Base-by-base conservation (phyloP, 2,888 invertebrate species). In the Celastrina argiolus region DNA sequence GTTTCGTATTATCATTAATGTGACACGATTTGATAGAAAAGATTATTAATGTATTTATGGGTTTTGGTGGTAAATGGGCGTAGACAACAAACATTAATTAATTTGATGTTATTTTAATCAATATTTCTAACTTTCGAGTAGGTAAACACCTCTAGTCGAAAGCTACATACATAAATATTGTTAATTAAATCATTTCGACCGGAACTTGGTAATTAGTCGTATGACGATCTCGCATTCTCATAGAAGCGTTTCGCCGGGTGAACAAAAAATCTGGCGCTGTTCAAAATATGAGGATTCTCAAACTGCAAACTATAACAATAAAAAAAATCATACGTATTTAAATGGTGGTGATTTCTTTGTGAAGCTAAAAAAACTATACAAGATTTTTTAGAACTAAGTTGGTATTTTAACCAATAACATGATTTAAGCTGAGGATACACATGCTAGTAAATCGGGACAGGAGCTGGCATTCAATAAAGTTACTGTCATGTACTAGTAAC, bases 261-360 rank as follows among this genome's bases (percentile, higher is more conserved):
- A 64, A 63, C 56, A 71, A 71, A 70, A 71, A 68, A 70, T 45
- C 66, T 72, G 71, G 69, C 71, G 61, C 68, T 36, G 65, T 18
- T 12, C 42, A 39, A 12, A 31, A 22, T 39, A 61, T 5, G 34
- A 16, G 22, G 36, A 12, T 14, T 36, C 12, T 39, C 61, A 61
- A 61, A 61, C 36, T 22, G 31, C 36, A 12, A 58, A 14, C 12
- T 14, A 28, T 28, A 14, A 18, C 22, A n/a, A n/a, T 14, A 41
- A n/a, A 39, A 39, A 5, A 41, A n/a, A 6, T n/a, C n/a, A n/a
- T n/a, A n/a, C n/a, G n/a, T n/a, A n/a, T n/a, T n/a, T n/a, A n/a
- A n/a, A n/a, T n/a, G n/a, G n/a, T n/a, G n/a, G n/a, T n/a, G n/a
- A n/a, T n/a, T n/a, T n/a, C n/a, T n/a, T n/a, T n/a, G n/a, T n/a